Base-by-base conservation (phyloP, 2,113 vertebrate species). In the Phoenicopterus ruber region DNA sequence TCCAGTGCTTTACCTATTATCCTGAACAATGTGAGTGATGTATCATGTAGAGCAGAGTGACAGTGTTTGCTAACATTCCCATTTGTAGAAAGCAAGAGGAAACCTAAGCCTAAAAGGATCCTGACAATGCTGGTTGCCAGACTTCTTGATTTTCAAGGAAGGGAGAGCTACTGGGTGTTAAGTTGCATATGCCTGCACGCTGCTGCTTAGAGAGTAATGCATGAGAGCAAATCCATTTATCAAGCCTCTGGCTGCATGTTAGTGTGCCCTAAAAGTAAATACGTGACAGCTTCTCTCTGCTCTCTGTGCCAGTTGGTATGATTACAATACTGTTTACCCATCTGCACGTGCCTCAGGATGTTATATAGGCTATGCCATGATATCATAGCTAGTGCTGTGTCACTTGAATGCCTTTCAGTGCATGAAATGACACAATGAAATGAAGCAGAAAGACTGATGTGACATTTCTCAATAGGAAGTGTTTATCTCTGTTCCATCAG, bases 401-500 rank as follows among this genome's bases (percentile, higher is more conserved):
- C 94, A 94, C 67, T 82, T 69, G n/a, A 82, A 90, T 86, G 74
- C 76, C 71, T 50, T 92, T 91, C 55, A 47, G 84, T 71, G 50
- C 83, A 71, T 78, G 70, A 77, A 93, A 70, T 86, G 94, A 80
- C 94, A 93, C 67, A 54, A 47, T 42, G 83, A 94, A 98, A 79
- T 65, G 90, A 96, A 96, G 96, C 95, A 93, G 94, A 95, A 96
- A 96, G 76, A 74, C 78, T 86, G 88, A 93, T 88, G 90, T 96
- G 96, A 95, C 94, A 89, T 95, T 97, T 95, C 96, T 95, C 93
- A 97, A 93, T 94, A 93, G 90, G 91, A 97, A 96, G 78, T 63
- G 62, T 97, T 96, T 97, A 94, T 95, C 90, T 92, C 89, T 90
- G 67, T 90, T 93, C 85, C 81, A 86, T 94, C 97, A 84, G 69